Evolutionary conservation across 23 tunicate species (phyloP), one percentile per base, ranked within the genome.

Genomic region (Phallusia fumigata): DNA sequence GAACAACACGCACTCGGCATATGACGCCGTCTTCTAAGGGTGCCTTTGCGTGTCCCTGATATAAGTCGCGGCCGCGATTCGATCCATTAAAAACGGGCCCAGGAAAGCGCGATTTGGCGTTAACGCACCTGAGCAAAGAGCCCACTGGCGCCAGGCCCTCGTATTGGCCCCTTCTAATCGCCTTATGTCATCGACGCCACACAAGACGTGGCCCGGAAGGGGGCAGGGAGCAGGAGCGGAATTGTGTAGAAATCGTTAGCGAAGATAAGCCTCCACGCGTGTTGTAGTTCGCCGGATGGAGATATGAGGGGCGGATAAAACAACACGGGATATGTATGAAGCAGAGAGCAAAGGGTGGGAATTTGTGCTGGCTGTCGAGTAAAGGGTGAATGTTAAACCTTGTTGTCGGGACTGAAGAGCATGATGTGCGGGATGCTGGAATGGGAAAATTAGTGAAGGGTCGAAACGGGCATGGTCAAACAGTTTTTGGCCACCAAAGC

Each of bases 141-240:
- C 53, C 75, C 19, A 28, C 33, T 80, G 90, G 90, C 90, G 90
- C 90, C 90, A 53, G 52, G 83, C 73, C 3, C 44, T 53, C 28
- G 31, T 33, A 65, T 28, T 33, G 73, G 36, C 44, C 83, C 35
- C 35, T 50, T 33, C 58, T 86, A 86, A 86, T 86, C 90, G 90
- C 78, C 81, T 86, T 86, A 86, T 47, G 49, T 72, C 75, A 86
- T 86, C 90, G 90, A 33, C 89, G 83, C 83, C 89, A 52, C 81
- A 36, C 83, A 79, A 51, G 83, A 31, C 31, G 83, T 33, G 26
- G 73, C 77, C 77, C 77, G 77, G 77, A 74, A 74, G 69, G 26
- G 28, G 16, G 16, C 28, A 58, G 28, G 69, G 26, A 58, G 69
- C 28, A 24, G 28, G 69, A 58, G 69, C 69, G 69, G 16, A 22